phyloP scores from a whole-genome alignment of 2,113 vertebrate species.

The Bujurquina vittata region DNA sequence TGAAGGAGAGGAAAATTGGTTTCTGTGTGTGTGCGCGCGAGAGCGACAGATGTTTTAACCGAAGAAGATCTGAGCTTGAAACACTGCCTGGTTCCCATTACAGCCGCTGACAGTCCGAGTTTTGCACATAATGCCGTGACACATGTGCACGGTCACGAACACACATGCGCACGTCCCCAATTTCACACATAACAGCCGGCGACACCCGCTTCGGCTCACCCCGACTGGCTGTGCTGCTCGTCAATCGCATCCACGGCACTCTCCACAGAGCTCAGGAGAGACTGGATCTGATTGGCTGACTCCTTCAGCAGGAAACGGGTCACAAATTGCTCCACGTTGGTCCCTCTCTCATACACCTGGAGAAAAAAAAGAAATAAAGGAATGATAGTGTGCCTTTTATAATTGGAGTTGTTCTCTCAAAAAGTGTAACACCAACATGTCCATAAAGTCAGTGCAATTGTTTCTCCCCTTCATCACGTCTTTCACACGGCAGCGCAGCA shows the following conservation, averaged over 20 bases:
- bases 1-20: conserved; percentile 1
- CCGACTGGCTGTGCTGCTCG: conserved; percentile 89
- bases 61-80: conserved; percentile 30
- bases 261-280: conserved; percentile 94
- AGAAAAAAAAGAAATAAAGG: neutral
- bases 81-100: conserved; percentile 42
- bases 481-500: neutral
- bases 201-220: conserved; percentile 75
- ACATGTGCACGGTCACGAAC: neutral
- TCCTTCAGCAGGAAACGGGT: conserved; percentile 97
- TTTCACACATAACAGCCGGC: conserved; percentile 11
- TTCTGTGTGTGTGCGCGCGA: conserved; percentile 1
- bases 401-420: neutral
- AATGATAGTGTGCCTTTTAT: neutral
- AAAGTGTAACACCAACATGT: neutral
- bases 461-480: neutral
- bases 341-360: conserved; percentile 94
- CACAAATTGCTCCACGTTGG: conserved; percentile 95
- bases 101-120: conserved; percentile 35
- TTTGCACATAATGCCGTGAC: conserved; percentile 41
- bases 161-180: neutral
- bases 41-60: conserved; percentile 36
- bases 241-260: conserved; percentile 96
- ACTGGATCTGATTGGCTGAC: conserved; percentile 96
- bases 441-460: neutral